Evolutionary conservation across 2,113 vertebrate genomes (phyloP), one percentile per base, ranked within the genome.

Genomic region (Helogale parvula): DNA sequence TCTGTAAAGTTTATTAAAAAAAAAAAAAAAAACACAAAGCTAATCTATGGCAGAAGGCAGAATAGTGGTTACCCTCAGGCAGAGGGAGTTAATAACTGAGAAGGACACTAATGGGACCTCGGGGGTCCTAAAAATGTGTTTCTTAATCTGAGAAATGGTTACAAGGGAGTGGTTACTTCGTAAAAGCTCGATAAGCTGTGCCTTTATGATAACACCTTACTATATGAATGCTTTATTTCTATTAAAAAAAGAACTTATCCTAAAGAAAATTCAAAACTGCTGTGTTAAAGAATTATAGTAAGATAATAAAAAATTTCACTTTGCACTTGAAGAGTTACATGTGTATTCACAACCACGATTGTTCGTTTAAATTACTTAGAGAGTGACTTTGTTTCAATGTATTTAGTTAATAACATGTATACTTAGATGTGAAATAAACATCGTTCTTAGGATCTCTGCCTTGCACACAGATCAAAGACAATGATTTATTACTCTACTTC

Each of bases 61-160:
- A 97, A 94, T 7, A 74, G 3, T 82, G 31, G 29, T 82, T 76
- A 93, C 50, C 29, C 72, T 80, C 35, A 15, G 13, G 25, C 4
- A 71, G n/a, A 69, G 27, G n/a, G 7, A 77, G 25, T 71, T 63
- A 66, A 8, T 2, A 31, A 68, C 82, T 35, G 23, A 25, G 54
- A 76, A 35, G 16, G 3, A n/a, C 7, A 33, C 9, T 3, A 31
- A 21, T 13, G 47, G 41, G 17, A 63, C 11, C 38, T 85, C 54
- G 14, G 12, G 35, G 27, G 63, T 77, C 52, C 47, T 23, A 9
- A 88, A 89, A 95, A 77, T 35, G 4, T 77, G 7, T 41, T 90
- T 96, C 94, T 92, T 93, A 47, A 31, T 91, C 63, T 87, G 65
- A 66, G 35, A 80, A 31, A 27, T 84, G 23, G 54, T 82, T 86